Evolutionary conservation across 2,113 vertebrate species (phyloP), one percentile per base, ranked within the genome.

Genomic region (Calidris pygmaea): DNA sequence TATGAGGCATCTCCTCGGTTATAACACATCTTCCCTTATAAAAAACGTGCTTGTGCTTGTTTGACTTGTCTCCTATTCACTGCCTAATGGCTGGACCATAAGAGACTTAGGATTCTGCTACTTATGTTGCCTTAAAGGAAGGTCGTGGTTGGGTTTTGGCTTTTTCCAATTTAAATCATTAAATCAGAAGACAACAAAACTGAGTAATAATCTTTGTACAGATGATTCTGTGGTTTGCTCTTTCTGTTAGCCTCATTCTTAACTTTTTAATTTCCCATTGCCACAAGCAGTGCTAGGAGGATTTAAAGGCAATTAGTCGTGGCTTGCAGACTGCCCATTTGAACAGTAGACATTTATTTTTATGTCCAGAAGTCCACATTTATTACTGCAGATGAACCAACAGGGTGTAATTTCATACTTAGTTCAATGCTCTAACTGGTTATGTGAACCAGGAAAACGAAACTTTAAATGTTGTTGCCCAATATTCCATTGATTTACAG

Each of bases 351-450:
- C 23, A 1, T 91, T 85, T 76, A 68, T 87, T 93, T 95, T 96
- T 83, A 70, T 83, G 41, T 94, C 53, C 72, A 87, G 39, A 96
- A 79, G 35, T 90, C 58, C 90, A 60, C 6, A 0, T 91, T 91
- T 91, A 55, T 81, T 87, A 35, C 56, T 82, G 70, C 39, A 79
- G 62, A 95, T 95, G 81, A 91, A 82, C 66, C 73, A 81, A 68
- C 23, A 78, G 91, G 73, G 73, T n/a, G 16, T 67, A 39, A 39
- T 95, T 78, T 81, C 3, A 1, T 66, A 78, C 55, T 87, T 87
- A 84, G 59, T 63, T 93, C 74, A 70, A 2, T 52, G 41, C 14
- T 79, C 55, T 82, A 83, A 76, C 75, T 72, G 52, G 32, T 53
- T 55, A 58, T 62, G 48, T 70, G 70, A 91, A 68, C 34, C 24